Base-by-base conservation (phyloP, 2,797 vertebrate genomes). In the Aratinga solstitialis region DNA sequence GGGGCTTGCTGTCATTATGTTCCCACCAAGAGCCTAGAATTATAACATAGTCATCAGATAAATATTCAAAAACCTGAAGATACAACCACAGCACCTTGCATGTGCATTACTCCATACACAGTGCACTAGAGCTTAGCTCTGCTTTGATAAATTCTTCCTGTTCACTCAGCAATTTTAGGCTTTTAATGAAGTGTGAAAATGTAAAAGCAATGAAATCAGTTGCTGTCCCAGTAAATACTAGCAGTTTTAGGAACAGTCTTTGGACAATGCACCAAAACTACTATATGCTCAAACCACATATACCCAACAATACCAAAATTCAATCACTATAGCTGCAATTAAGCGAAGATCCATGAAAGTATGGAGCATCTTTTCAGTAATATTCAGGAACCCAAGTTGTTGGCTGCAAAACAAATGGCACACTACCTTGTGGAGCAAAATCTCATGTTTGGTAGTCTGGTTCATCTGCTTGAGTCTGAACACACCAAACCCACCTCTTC, bases 1-100 rank as follows among this genome's bases (percentile, higher is more conserved):
- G 43, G 99, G 99, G 79, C 99, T 99, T n/a, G 99, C 99, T 1
- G 98, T 99, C 98, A 99, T 99, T 96, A 99, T 98, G 96, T 99
- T 99, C n/a, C 99, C 99, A 50, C 99, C 99, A 4, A 99, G 87
- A 42, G 99, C 99, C 99, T 99, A 94, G 59, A 95, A 71, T 65
- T 17, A 92, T 40, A 94, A 81, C 7, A 80, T 26, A 96, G 23
- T 40, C 30, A 80, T 26, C 18, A 62, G 13, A 40, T n/a, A 81
- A 63, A 51, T 50, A 58, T 36, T 87, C 20, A 85, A 86, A 85
- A 72, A 32, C 1, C 10, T 47, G 20, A 42, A 87, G 16, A 62
- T 59, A 48, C 10, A 82, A 42, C 20, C 26, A 65, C 13, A 79
- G 42, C 24, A n/a, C 43, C 43, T 47, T 43, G 43, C 24, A 73